Conservation (phyloP, 1,140 invertebrate species). For the Drosophila paulistorum region DNA sequence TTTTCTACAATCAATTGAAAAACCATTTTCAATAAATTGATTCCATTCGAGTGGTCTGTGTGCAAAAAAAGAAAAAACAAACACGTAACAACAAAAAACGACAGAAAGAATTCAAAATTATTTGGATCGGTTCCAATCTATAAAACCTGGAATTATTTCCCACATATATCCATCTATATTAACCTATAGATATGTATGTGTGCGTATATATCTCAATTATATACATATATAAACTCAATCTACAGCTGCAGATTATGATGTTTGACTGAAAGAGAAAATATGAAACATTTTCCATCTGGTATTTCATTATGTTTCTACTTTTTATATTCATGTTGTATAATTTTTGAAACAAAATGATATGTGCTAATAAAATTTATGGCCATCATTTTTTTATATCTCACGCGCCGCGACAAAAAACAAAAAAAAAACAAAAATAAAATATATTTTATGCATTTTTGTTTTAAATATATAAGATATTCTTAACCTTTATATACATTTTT, state of each 20-base stretch:
- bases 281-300: constrained; percentile 47
- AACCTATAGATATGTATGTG: constrained; percentile 59
- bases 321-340: constrained; percentile 62
- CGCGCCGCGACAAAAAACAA: constrained; percentile 38
- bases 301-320: constrained; percentile 46
- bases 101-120: constrained; percentile 22
- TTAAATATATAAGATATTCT: constrained; percentile 27
- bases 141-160: constrained; percentile 73
- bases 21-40: constrained; percentile 14
- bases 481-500: constrained; percentile 42
- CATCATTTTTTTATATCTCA: constrained; percentile 60
- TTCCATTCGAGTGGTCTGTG: constrained; percentile 67
- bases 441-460: constrained; percentile 22
- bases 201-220: constrained; percentile 1
- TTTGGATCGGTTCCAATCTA: constrained; percentile 73
- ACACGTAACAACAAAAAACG: background rate
- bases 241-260: constrained; percentile 3
- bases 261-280: constrained; percentile 17
- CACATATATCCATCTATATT: constrained; percentile 33
- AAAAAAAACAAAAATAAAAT: constrained; percentile 15
- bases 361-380: constrained; percentile 61
- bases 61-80: constrained; percentile 36
- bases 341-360: constrained; percentile 71
- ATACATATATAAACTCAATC: background rate
- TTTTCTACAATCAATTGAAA: constrained; percentile 2